These are phyloP conservation scores for Galagoides demidoff DNA, from an alignment of 2,797 vertebrate species.

Conservation along the genomic window DNA sequence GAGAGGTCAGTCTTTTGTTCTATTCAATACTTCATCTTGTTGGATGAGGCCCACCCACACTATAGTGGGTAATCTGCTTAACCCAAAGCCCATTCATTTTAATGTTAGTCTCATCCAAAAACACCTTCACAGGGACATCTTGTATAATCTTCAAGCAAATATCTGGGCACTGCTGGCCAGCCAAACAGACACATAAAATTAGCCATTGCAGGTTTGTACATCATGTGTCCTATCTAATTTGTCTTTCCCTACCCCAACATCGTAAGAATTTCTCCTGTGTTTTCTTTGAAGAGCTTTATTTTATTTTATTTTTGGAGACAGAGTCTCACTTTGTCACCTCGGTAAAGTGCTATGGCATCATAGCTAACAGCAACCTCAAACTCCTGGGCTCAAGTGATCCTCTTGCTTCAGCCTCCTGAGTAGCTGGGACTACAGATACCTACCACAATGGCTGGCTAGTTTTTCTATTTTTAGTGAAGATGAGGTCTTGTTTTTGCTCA, in stretches of 20 bases:
- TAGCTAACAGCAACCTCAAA: too few species aligned
- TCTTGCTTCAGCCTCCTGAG: too few species aligned
- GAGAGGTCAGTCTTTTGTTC: background rate
- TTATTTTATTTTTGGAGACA: too few species aligned
- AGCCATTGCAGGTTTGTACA: background rate
- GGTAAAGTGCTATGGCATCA: too few species aligned
- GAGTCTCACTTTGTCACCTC: too few species aligned
- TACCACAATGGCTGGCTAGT: too few species aligned
- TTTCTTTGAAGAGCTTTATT: background rate
- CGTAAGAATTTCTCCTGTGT: background rate
- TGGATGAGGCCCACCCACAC: background rate
- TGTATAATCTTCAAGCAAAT: background rate
- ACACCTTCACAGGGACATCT: background rate
- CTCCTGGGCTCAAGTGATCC: too few species aligned
- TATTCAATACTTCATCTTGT: background rate
- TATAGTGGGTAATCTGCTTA: background rate
- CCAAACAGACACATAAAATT: background rate
- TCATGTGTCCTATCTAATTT: background rate
- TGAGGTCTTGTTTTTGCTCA: too few species aligned
- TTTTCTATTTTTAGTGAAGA: too few species aligned
- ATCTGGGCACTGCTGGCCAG: background rate
- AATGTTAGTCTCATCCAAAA: background rate
- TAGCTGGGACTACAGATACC: too few species aligned
- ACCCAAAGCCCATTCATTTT: background rate
- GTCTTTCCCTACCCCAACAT: background rate